Evolutionary conservation across 2,888 invertebrate genomes (phyloP).

Genomic region (Drosophila kanekoi): DNA sequence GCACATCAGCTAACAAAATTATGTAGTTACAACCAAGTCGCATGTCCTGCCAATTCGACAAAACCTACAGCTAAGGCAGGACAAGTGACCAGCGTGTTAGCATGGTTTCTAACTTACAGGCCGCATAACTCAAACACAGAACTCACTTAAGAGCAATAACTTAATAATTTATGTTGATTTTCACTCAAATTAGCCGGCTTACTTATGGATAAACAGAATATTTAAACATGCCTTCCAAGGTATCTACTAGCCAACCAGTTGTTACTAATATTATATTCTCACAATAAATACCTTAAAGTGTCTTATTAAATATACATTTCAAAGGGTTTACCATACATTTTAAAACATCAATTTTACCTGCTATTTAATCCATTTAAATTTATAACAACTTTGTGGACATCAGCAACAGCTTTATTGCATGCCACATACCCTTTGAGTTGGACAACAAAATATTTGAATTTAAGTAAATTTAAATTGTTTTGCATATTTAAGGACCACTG

Average conservation of each 20-base stretch:
- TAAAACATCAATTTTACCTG: not conserved
- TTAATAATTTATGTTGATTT: too few species aligned
- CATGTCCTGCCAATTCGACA: not conserved
- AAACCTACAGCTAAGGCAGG: not conserved
- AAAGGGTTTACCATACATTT: not conserved
- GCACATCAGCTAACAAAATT: conserved; percentile 29
- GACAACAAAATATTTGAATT: conserved; percentile 24
- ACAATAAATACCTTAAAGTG: conserved; percentile 39
- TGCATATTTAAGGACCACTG: conserved; percentile 35
- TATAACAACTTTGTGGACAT: conserved; percentile 52
- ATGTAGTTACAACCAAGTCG: conserved; percentile 19
- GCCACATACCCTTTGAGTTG: conserved; percentile 30
- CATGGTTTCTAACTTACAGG: not conserved
- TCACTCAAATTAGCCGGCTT: not conserved
- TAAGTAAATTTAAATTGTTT: conserved; percentile 22
- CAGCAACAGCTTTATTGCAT: conserved; percentile 20
- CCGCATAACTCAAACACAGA: not conserved
- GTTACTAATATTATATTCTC: not conserved
- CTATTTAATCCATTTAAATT: conserved; percentile 38
- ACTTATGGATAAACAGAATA: not conserved
- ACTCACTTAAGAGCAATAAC: too few species aligned
- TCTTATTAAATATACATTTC: conserved; percentile 49
- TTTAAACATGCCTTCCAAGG: too few species aligned
- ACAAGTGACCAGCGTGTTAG: not conserved
- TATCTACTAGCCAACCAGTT: too few species aligned